Evolutionary conservation across 2,113 vertebrate species (phyloP).

Genomic region (Silurus meridionalis): DNA sequence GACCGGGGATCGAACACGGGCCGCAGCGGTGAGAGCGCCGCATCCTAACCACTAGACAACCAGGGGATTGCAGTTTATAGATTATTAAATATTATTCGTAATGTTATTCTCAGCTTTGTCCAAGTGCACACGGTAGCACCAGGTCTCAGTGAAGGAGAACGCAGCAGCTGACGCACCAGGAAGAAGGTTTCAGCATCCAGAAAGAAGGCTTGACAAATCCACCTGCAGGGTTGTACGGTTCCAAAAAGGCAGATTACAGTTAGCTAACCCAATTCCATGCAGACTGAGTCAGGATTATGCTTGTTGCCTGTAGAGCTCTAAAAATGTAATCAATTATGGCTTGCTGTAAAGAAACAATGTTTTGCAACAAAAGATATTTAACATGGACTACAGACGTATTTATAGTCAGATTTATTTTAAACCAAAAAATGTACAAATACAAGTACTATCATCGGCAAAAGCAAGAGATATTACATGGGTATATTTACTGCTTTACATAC

Average conservation of each 20-base stretch:
- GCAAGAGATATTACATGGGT: not conserved
- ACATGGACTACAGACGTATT: not conserved
- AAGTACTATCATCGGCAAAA: not conserved
- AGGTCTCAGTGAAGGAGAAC: not conserved
- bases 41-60: too few species aligned
- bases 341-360: not conserved
- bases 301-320: not conserved
- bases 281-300: not conserved
- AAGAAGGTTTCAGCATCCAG: not conserved
- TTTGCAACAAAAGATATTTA: not conserved
- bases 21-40: too few species aligned
- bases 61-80: not conserved
- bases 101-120: not conserved
- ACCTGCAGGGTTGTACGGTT: not conserved
- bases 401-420: not conserved
- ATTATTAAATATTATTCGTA: not conserved
- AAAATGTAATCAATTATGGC: not conserved
- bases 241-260: not conserved
- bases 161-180: not conserved
- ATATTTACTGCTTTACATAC: not conserved
- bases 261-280: not conserved
- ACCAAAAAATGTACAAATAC: not conserved
- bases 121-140: not conserved
- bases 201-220: not conserved
- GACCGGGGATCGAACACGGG: too few species aligned